phyloP scores from a whole-genome alignment of 2,113 vertebrate species.

The Poecilia latipinna region DNA sequence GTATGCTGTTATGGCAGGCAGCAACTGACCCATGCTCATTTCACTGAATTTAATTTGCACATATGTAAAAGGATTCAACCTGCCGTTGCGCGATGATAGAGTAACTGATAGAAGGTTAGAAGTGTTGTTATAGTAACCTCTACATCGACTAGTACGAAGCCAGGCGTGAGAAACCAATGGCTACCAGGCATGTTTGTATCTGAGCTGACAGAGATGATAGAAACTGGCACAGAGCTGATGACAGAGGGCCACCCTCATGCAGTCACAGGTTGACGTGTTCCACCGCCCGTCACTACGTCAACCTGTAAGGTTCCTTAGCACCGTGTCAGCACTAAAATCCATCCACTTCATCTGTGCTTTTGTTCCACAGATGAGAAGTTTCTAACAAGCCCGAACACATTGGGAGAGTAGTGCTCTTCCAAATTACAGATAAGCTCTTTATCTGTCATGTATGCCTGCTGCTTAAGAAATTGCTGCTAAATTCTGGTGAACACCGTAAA shows the following conservation, averaged over 20 bases:
- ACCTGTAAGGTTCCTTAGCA: constrained; percentile 70
- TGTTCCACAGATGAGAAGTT: constrained; percentile 71
- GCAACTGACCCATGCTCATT: not conserved
- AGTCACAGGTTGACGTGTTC: constrained; percentile 43
- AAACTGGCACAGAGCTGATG: constrained; percentile 55
- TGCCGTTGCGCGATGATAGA: constrained; percentile 57
- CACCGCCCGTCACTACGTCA: constrained; percentile 63
- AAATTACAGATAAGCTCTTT: constrained; percentile 84
- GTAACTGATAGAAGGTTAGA: constrained; percentile 60
- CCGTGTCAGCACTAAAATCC: constrained; percentile 75
- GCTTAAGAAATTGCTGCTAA: constrained; percentile 64
- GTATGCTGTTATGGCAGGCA: not conserved
- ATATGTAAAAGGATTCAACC: constrained; percentile 57
- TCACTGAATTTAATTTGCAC: constrained; percentile 43
- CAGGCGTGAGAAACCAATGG: constrained; percentile 31
- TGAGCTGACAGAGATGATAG: constrained; percentile 44
- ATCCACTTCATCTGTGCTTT: constrained; percentile 74
- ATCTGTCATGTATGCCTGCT: constrained; percentile 70
- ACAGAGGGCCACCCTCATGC: constrained; percentile 50
- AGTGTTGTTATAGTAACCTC: constrained; percentile 51
- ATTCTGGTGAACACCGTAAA: constrained; percentile 57
- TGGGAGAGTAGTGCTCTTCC: constrained; percentile 73
- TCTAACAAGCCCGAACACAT: constrained; percentile 81
- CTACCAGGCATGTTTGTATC: constrained; percentile 56
- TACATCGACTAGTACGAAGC: constrained; percentile 71